phyloP scores from a whole-genome alignment of 1,140 invertebrate genomes.

The Penaeus vannamei region DNA sequence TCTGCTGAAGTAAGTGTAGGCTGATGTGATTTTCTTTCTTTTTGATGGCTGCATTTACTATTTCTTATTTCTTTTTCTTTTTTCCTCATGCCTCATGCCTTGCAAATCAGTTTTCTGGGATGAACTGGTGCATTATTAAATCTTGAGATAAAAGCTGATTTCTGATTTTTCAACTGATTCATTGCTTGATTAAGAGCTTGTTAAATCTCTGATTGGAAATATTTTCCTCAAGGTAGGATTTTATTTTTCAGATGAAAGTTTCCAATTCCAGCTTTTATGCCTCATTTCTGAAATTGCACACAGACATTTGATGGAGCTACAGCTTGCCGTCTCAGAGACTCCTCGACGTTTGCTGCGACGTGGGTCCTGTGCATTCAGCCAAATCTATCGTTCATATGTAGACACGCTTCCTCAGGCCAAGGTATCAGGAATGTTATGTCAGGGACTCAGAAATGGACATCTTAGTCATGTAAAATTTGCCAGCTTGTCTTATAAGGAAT shows the following conservation, averaged over 20 bases:
- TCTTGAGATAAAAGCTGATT: too few species aligned
- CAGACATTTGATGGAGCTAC: conserved; percentile 86
- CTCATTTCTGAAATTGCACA: conserved; percentile 9
- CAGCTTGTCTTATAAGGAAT: background rate
- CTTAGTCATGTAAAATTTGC: background rate
- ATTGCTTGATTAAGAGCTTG: background rate
- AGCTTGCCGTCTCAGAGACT: conserved; percentile 85
- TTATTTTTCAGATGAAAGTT: too few species aligned
- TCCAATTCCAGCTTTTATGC: background rate
- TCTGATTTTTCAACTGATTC: background rate
- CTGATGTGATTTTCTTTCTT: background rate
- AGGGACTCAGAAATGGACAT: background rate
- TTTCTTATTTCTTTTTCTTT: background rate
- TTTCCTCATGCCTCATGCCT: background rate
- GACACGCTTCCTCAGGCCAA: conserved; percentile 81
- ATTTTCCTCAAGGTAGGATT: background rate
- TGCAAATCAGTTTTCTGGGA: background rate
- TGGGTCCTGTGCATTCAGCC: conserved; percentile 89
- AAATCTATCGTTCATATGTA: conserved; percentile 90
- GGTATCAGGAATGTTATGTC: conserved; percentile 40
- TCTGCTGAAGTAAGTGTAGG: conserved; percentile 74
- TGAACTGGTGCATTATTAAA: background rate
- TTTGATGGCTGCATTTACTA: background rate
- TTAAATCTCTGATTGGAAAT: background rate
- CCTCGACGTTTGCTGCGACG: conserved; percentile 86